Percentiles rank a stretch among this genome's conserved stretches.
These are phyloP conservation scores for Gasterosteus aculeatus DNA, from an alignment of 2,113 vertebrate genomes.

Conservation along the genomic window DNA sequence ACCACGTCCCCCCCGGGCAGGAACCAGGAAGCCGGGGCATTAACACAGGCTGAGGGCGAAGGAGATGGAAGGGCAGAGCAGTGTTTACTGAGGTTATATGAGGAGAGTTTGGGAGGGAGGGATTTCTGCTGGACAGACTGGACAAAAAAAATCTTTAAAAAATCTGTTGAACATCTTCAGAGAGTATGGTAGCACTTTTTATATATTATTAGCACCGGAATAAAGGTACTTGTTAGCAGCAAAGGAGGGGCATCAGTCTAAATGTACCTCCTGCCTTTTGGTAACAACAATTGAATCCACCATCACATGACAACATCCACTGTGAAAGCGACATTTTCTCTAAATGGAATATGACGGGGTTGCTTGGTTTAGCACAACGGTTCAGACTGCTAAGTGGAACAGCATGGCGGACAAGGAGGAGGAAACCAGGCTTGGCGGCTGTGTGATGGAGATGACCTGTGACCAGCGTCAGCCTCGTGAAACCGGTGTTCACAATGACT, in stretches of 20 bases:
- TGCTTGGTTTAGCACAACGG: conserved; percentile 36
- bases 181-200: neutral
- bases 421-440: conserved; percentile 38
- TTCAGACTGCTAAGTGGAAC: conserved; percentile 33
- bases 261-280: neutral
- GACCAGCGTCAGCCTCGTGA: conserved; percentile 37
- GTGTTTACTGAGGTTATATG: conserved; percentile 54
- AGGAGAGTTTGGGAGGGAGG: conserved; percentile 14
- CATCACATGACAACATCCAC: neutral
- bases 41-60: conserved; percentile 60
- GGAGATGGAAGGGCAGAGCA: conserved; percentile 41
- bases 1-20: conserved; percentile 62
- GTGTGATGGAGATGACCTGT: conserved; percentile 60
- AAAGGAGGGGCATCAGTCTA: neutral
- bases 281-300: neutral
- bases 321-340: neutral
- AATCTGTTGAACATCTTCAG: neutral
- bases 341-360: conserved; percentile 6
- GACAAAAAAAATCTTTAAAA: neutral
- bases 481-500: conserved; percentile 48
- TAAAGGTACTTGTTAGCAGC: neutral
- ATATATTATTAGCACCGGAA: neutral
- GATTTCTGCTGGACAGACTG: conserved; percentile 40
- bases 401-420: conserved; percentile 40
- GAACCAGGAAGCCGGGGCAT: conserved; percentile 64